Evolutionary conservation across 53 echinoderm and acorn worm species (phyloP), one percentile per base, ranked within the genome.

Genomic region (Antedon mediterranea): DNA sequence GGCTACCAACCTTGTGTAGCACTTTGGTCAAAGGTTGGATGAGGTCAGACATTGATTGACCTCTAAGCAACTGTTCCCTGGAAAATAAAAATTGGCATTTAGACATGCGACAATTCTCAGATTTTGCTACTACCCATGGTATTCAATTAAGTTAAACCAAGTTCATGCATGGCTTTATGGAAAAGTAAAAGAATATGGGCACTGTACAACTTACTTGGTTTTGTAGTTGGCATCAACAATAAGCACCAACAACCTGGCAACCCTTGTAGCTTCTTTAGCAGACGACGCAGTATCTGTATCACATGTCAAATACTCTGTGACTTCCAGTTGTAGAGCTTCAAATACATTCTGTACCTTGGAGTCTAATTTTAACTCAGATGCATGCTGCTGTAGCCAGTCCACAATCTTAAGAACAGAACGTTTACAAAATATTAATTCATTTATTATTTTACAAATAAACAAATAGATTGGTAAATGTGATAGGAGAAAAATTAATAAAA

Each of bases 1-100:
- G 94, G 32, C 89, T 91, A 37, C 88, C 85, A 73, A 88, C 78
- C 30, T 81, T 83, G 30, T 74, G 73, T 28, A 94, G 71, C 23
- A 89, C 85, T 13, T 84, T 74, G 28, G 42, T 34, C 70, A 94
- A 26, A 3, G 94, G 94, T 5, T 79, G 79, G 3, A 91, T 72
- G 33, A 90, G 57, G 13, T 1, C 26, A 37, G 37, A 37, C 11
- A 70, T 30, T 0, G 83, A 78, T 26, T 34, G 30, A 27, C 43
- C 29, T 32, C 76, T 31, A n/a, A 32, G 28, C 11, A 74, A 13
- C 2, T 30, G 79, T 32, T 70, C 32, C 43, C 26, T 70, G 32
- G 78, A 37, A 37, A 37, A 37, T 6, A 37, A 37, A n/a, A 37
- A 37, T 6, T 37, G 37, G 4, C 4, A 37, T 37, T 37, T 37